Conservation (phyloP, 2,797 vertebrate genomes). For the Rhodeus uyekii region DNA sequence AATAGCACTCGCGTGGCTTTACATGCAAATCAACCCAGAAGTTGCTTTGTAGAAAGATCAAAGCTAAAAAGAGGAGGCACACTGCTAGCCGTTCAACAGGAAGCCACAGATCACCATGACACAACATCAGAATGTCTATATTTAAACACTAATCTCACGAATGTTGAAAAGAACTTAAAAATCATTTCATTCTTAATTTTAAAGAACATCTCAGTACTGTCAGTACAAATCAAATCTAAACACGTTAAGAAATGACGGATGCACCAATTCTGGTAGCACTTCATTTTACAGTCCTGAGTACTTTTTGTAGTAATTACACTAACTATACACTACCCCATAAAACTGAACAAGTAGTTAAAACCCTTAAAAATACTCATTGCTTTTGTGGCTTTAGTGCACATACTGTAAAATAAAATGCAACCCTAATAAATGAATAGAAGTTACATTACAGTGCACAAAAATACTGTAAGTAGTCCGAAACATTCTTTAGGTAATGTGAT, state of each 20-base stretch:
- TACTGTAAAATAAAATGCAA: neutral
- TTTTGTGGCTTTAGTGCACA: neutral
- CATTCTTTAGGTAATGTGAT: neutral
- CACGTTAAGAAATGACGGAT: neutral
- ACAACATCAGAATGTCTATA: neutral
- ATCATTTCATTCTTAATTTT: neutral
- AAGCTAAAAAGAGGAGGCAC: neutral
- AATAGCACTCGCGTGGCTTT: constrained; percentile 30
- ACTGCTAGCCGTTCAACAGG: neutral
- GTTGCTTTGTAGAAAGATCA: constrained; percentile 49
- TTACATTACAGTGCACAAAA: neutral
- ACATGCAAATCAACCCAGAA: constrained; percentile 61
- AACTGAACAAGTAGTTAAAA: neutral
- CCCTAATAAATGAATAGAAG: neutral
- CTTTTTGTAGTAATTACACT: too few species aligned
- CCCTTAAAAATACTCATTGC: neutral
- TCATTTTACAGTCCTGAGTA: neutral
- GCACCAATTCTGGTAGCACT: neutral
- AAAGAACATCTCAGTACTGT: neutral
- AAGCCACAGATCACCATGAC: constrained; percentile 3
- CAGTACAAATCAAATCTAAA: neutral
- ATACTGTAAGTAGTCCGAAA: neutral
- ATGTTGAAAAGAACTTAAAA: neutral
- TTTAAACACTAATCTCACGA: neutral
- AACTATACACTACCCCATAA: neutral